These are phyloP conservation scores for Acanthis flammea DNA, from an alignment of 2,797 vertebrate genomes.

Conservation along the genomic window DNA sequence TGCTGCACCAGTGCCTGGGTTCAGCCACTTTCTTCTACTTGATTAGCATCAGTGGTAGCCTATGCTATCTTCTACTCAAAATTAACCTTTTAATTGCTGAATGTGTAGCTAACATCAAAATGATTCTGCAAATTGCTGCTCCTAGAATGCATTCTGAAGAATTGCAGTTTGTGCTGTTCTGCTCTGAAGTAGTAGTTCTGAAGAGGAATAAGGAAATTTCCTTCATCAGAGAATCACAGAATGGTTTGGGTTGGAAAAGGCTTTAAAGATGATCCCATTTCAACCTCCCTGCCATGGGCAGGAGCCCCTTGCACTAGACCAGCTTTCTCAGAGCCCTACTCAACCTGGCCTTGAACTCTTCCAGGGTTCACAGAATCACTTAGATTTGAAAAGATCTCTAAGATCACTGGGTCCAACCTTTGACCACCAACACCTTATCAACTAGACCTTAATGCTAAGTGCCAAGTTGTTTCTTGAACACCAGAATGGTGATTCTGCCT, in stretches of 20 bases:
- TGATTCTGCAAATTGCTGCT: not conserved
- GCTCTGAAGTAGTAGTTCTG: not conserved
- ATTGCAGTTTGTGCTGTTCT: not conserved
- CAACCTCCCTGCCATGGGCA: not conserved
- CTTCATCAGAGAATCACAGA: not conserved
- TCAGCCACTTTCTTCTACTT: not conserved
- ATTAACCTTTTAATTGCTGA: not conserved
- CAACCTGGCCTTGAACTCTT: not conserved
- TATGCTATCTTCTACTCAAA: not conserved
- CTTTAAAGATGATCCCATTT: not conserved
- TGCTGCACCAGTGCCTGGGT: not conserved
- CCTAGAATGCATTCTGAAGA: not conserved
- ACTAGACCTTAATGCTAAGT: not conserved
- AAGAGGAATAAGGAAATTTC: not conserved
- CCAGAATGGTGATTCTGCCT: not conserved
- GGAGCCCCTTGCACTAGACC: not conserved
- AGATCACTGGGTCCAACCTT: not conserved
- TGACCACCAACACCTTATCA: not conserved
- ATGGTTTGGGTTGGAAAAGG: not conserved
- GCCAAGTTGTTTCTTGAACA: not conserved
- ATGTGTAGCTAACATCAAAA: rapidly evolving
- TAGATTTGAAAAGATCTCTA: not conserved
- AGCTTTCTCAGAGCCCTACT: not conserved
- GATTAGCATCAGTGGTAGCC: not conserved
- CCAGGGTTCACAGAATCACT: not conserved